These are phyloP conservation scores for Pipistrellus nathusii DNA, from an alignment of 2,797 vertebrate species.

Conservation along the genomic window DNA sequence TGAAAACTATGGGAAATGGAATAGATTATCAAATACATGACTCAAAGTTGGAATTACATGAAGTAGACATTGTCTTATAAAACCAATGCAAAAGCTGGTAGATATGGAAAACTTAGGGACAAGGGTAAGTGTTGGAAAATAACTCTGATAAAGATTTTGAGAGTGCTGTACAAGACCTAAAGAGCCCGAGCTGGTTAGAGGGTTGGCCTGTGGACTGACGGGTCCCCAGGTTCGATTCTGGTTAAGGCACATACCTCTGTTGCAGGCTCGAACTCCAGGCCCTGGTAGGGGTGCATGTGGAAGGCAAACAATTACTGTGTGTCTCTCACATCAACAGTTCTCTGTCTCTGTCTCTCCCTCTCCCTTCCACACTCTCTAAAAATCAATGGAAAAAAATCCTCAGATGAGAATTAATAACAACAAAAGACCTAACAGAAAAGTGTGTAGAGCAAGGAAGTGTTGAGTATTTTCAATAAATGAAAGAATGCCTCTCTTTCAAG, in stretches of 20 bases:
- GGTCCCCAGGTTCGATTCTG: too few species aligned
- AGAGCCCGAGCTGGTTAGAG: too few species aligned
- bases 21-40: not conserved
- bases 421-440: not conserved
- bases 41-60: not conserved
- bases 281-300: too few species aligned
- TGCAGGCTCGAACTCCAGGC: too few species aligned
- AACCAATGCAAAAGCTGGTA: not conserved
- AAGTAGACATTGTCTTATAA: not conserved
- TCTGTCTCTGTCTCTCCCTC: too few species aligned
- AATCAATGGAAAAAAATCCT: too few species aligned
- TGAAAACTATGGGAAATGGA: not conserved
- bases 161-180: not conserved
- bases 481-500: not conserved
- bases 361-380: too few species aligned
- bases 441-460: not conserved
- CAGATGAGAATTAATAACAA: too few species aligned
- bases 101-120: not conserved
- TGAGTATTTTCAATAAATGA: conserved; percentile 1
- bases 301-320: too few species aligned
- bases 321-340: too few species aligned
- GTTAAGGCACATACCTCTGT: too few species aligned
- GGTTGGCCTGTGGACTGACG: too few species aligned
- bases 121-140: not conserved
- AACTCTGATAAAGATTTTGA: not conserved